Conservation (phyloP, 2,888 invertebrate species). For the Netelia fuscicornis region DNA sequence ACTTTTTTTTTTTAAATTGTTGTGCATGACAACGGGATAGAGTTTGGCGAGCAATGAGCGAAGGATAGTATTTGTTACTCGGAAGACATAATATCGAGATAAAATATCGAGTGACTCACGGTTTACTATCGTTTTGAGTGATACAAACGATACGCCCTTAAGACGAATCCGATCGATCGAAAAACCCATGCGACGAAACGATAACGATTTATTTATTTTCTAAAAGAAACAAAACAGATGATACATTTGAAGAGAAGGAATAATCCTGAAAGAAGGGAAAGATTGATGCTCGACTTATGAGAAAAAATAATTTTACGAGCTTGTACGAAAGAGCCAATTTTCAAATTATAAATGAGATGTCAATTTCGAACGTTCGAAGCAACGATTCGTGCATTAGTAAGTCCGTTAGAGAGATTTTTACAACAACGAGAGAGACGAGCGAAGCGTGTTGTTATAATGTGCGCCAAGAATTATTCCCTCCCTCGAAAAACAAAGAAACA, state of each 20-base stretch:
- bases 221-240: neutral
- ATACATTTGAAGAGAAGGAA: neutral
- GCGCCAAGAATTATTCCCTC: neutral
- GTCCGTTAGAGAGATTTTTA: neutral
- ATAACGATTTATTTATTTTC: conserved; percentile 16
- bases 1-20: conserved; percentile 25
- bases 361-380: conserved; percentile 39
- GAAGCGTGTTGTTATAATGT: neutral
- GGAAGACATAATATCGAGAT: conserved; percentile 25
- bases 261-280: neutral
- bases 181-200: conserved; percentile 4
- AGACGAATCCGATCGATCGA: neutral
- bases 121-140: conserved; percentile 3
- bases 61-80: conserved; percentile 8
- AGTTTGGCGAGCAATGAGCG: conserved; percentile 40
- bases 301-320: neutral
- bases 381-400: conserved; percentile 20
- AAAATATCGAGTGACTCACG: neutral
- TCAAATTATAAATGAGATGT: conserved; percentile 5
- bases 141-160: neutral
- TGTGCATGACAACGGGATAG: conserved; percentile 43
- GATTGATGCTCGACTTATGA: neutral
- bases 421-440: neutral
- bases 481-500: no score
- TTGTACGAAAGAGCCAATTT: conserved; percentile 40